These are phyloP conservation scores for Sylvilagus bachmani DNA, from an alignment of 2,113 vertebrate species.

Conservation along the genomic window DNA sequence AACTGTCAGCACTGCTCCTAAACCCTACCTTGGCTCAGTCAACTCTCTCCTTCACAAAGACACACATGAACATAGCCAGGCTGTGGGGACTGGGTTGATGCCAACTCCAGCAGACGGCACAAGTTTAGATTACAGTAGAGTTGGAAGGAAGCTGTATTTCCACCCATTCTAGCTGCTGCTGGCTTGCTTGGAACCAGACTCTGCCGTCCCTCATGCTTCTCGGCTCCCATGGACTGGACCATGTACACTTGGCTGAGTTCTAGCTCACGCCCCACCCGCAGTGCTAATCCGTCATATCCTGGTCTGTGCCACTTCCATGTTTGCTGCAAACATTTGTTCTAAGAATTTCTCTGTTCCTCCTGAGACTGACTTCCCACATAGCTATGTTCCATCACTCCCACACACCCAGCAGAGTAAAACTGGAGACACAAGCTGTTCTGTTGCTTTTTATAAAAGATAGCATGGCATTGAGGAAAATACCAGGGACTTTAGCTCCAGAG, in stretches of 20 bases:
- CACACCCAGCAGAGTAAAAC: conserved; percentile 16
- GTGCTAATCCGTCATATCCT: background rate
- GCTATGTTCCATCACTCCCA: background rate
- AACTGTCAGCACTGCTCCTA: background rate
- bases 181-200: background rate
- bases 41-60: background rate
- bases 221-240: background rate
- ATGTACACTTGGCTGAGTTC: background rate
- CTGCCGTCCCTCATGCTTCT: background rate
- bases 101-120: background rate
- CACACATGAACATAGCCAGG: background rate
- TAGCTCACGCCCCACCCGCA: background rate
- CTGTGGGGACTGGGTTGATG: background rate
- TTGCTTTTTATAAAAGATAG: conserved; percentile 43
- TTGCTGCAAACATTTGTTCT: conserved; percentile 8
- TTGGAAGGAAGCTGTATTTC: background rate
- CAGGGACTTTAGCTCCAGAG: background rate
- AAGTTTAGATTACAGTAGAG: background rate
- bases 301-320: background rate
- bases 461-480: background rate
- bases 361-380: conserved; percentile 1
- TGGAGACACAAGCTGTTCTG: background rate
- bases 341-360: background rate
- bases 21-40: background rate
- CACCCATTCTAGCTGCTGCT: background rate